Evolutionary conservation across 2,797 vertebrate genomes (phyloP).

Genomic region (Ataeniobius toweri): DNA sequence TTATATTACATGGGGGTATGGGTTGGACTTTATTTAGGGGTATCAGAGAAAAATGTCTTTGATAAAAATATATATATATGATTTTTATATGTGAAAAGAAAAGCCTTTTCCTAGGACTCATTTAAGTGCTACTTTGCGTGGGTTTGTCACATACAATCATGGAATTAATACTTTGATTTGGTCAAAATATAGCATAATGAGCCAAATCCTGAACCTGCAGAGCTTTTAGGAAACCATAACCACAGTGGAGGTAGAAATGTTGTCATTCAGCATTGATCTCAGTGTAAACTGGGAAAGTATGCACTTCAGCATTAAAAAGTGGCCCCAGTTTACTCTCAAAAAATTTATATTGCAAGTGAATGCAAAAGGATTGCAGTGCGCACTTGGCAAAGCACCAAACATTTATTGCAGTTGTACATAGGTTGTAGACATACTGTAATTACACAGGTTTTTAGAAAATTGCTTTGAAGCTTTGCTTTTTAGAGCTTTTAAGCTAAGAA

Average conservation of each 20-base stretch:
- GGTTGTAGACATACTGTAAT: slow-evolving; percentile 73
- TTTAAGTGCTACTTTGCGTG: background rate
- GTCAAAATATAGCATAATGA: background rate
- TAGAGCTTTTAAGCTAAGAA: slow-evolving; percentile 42
- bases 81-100: no score
- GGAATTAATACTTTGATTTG: background rate
- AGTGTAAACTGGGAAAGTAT: slow-evolving; percentile 2
- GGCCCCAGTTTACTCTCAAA: slow-evolving; percentile 3
- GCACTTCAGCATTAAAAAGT: background rate
- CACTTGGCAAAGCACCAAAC: slow-evolving; percentile 76
- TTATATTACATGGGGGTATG: background rate
- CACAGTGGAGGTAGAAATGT: background rate
- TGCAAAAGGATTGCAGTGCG: slow-evolving; percentile 71
- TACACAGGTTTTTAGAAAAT: slow-evolving; percentile 72
- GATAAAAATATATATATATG: no score
- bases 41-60: background rate
- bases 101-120: background rate
- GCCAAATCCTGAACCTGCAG: background rate
- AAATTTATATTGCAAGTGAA: slow-evolving; percentile 53
- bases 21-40: background rate
- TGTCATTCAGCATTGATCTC: slow-evolving; percentile 1
- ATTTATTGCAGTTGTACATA: slow-evolving; percentile 83
- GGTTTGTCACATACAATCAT: background rate
- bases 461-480: slow-evolving; percentile 45
- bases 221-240: slow-evolving; percentile 12